A percentile compares a stretch with the other conserved stretches of the same genome.
These are phyloP conservation scores for Micromys minutus DNA, from an alignment of 2,113 vertebrate genomes.

Conservation along the genomic window DNA sequence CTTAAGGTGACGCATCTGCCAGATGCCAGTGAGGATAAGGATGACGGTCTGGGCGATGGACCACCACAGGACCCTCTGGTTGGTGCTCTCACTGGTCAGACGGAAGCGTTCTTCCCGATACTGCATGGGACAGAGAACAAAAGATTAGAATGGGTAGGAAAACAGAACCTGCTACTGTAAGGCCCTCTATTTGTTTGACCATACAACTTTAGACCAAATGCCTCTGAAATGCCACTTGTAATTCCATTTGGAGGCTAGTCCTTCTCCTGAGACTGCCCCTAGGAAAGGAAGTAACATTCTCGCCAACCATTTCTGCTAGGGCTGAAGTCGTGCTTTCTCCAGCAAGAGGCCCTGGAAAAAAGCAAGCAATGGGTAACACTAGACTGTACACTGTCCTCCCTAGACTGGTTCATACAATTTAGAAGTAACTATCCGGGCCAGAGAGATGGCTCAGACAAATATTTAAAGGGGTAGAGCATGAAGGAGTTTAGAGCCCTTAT, in stretches of 20 bases:
- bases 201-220: not conserved
- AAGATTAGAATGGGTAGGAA: not conserved
- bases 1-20: slow-evolving; percentile 98
- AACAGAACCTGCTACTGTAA: not conserved
- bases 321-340: not conserved
- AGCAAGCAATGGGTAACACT: not conserved
- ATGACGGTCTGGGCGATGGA: slow-evolving; percentile 96
- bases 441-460: not conserved
- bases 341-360: not conserved
- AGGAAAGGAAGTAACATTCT: not conserved
- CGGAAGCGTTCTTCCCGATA: slow-evolving; percentile 96
- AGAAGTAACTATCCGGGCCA: not conserved
- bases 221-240: not conserved
- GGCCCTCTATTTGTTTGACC: not conserved
- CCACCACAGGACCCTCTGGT: slow-evolving; percentile 98
- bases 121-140: slow-evolving; percentile 76
- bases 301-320: not conserved
- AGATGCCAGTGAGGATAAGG: slow-evolving; percentile 95
- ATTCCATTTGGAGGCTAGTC: not conserved
- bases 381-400: not conserved
- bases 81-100: slow-evolving; percentile 97
- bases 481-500: not conserved
- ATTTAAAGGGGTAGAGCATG: not conserved
- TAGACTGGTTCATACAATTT: not conserved
- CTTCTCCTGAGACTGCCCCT: not conserved